Conservation (phyloP, 2,113 vertebrate species). For the Mugil cephalus region DNA sequence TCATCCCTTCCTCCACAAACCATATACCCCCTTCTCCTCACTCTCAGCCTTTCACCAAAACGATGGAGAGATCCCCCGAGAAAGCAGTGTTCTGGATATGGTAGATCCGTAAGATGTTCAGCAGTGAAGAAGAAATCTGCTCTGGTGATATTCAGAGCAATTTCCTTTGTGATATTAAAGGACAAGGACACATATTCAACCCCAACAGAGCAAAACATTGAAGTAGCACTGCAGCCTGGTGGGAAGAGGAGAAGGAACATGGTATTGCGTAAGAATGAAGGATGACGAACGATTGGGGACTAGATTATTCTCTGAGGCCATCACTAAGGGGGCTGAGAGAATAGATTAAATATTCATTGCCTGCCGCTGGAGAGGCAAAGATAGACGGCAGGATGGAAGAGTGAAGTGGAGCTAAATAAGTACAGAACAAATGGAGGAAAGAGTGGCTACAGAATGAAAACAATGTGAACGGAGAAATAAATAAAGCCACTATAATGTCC, state of each 20-base stretch:
- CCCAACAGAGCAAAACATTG: slow-evolving; percentile 14
- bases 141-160: slow-evolving; percentile 7
- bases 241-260: slow-evolving; percentile 39
- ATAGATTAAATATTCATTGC: slow-evolving; percentile 75
- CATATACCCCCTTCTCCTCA: background rate
- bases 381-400: slow-evolving; percentile 45
- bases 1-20: background rate
- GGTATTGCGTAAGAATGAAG: slow-evolving; percentile 61
- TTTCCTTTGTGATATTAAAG: background rate
- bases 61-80: slow-evolving; percentile 36
- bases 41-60: slow-evolving; percentile 20
- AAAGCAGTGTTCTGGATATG: slow-evolving; percentile 12
- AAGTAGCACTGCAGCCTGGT: slow-evolving; percentile 24
- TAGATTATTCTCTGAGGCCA: slow-evolving; percentile 73
- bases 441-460: slow-evolving; percentile 1
- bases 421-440: slow-evolving; percentile 16
- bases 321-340: slow-evolving; percentile 56
- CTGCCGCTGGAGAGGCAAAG: slow-evolving; percentile 64
- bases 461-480: slow-evolving; percentile 18
- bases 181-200: slow-evolving; percentile 13
- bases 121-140: slow-evolving; percentile 22
- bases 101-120: slow-evolving; percentile 11
- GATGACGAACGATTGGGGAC: slow-evolving; percentile 64
- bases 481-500: slow-evolving; percentile 26
- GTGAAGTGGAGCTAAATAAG: slow-evolving; percentile 14